A percentile compares a stretch with the other conserved stretches of the same genome.
Conservation (phyloP, 1,140 invertebrate species). For the Ostrea denselamellosa region DNA sequence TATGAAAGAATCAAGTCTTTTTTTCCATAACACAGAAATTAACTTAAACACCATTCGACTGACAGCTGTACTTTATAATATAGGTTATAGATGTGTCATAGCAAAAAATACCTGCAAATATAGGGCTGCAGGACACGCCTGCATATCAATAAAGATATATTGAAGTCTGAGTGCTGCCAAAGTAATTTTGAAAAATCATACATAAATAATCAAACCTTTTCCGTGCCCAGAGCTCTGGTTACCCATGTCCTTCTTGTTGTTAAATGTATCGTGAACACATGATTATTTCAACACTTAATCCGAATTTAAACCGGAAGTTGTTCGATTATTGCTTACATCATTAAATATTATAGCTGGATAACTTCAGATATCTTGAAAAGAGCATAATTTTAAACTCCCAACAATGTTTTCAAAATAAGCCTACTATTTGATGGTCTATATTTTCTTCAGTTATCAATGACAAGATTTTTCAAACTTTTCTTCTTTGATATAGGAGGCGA, state of each 20-base stretch:
- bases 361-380: not conserved
- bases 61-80: too few relatives aligned
- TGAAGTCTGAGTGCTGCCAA: not conserved
- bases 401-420: not conserved
- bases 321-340: not conserved
- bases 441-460: not conserved
- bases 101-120: not conserved
- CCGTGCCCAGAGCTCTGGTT: conserved; percentile 14
- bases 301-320: conserved; percentile 18
- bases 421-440: not conserved
- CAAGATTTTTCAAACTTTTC: not conserved
- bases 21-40: too few relatives aligned
- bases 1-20: too few relatives aligned
- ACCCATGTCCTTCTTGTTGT: not conserved
- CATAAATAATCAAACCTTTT: not conserved
- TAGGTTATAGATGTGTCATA: not conserved
- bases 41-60: too few relatives aligned
- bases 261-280: not conserved
- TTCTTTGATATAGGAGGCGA: conserved; percentile 12
- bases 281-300: conserved; percentile 25
- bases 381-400: not conserved
- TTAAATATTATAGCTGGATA: not conserved
- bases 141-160: not conserved
- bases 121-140: conserved; percentile 20
- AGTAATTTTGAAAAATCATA: not conserved